phyloP scores from a whole-genome alignment of 2,888 invertebrate species.

The Megaustenia siamemsis region DNA sequence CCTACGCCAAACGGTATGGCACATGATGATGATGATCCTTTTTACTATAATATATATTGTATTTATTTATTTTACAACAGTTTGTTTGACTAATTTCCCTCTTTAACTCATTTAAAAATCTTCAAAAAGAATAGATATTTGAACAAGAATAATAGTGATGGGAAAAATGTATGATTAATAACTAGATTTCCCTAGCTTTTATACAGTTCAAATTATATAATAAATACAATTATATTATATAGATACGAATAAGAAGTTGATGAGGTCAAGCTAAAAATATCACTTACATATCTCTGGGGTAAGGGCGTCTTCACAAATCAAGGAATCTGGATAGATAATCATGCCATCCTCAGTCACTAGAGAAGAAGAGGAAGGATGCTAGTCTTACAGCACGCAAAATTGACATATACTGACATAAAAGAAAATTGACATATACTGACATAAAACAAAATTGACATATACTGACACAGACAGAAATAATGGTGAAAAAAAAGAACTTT shows the following conservation, averaged over 20 bases:
- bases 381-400: slow-evolving; percentile 44
- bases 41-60: too few relatives aligned
- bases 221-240: neutral
- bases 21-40: too few relatives aligned
- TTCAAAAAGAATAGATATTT: neutral
- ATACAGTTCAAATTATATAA: too few relatives aligned
- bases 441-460: neutral
- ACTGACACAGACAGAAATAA: neutral
- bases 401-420: neutral
- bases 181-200: too few relatives aligned
- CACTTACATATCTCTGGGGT: slow-evolving; percentile 56
- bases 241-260: slow-evolving; percentile 7
- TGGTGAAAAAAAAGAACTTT: neutral
- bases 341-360: slow-evolving; percentile 55
- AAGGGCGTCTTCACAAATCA: slow-evolving; percentile 52
- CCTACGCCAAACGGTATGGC: too few relatives aligned
- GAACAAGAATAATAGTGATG: too few relatives aligned
- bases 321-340: slow-evolving; percentile 54
- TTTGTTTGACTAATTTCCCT: too few relatives aligned
- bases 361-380: slow-evolving; percentile 48
- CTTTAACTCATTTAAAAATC: neutral
- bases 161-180: too few relatives aligned
- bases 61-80: too few relatives aligned
- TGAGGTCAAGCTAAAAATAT: slow-evolving; percentile 34
- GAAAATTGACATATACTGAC: neutral